phyloP scores from a whole-genome alignment of 2,888 invertebrate genomes.

The Dorcus hopei region DNA sequence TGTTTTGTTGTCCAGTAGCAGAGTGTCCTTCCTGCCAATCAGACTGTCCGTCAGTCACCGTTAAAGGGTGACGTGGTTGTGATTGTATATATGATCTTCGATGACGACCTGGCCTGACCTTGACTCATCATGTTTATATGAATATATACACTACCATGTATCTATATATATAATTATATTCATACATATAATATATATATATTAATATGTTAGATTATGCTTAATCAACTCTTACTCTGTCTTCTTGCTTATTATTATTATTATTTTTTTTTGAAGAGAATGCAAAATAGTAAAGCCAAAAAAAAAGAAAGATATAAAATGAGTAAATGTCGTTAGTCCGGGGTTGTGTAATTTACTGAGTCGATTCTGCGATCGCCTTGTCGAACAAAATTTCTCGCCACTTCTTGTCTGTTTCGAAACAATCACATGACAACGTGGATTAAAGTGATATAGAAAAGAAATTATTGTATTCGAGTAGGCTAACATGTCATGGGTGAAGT shows the following conservation, averaged over 20 bases:
- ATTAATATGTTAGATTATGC: conserved; percentile 44
- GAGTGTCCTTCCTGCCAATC: conserved; percentile 39
- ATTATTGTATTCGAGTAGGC: conserved; percentile 1
- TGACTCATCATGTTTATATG: conserved; percentile 46
- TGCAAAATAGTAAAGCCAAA: conserved; percentile 44
- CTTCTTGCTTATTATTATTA: conserved; percentile 37
- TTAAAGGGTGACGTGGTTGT: conserved; percentile 44
- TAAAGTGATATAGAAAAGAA: conserved; percentile 35
- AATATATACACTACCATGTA: conserved; percentile 45
- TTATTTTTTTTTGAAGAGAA: conserved; percentile 32
- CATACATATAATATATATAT: conserved; percentile 32
- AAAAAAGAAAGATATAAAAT: conserved; percentile 40
- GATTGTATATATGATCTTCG: conserved; percentile 48
- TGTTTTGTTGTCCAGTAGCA: conserved; percentile 36
- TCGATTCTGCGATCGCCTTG: conserved; percentile 11
- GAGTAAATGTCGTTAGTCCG: conserved; percentile 46
- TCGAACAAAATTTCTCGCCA: neutral
- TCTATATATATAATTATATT: conserved; percentile 45
- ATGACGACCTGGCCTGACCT: conserved; percentile 51
- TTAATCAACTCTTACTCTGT: conserved; percentile 46
- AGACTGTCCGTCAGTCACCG: conserved; percentile 38
- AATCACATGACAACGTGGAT: conserved; percentile 41
- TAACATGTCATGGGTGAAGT: neutral
- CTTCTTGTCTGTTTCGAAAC: conserved; percentile 19
- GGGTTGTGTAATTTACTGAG: conserved; percentile 43